Base-by-base conservation (phyloP, 37 sponge, comb jelly and placozoan species). In the Chondrilla cf. caribensis region DNA sequence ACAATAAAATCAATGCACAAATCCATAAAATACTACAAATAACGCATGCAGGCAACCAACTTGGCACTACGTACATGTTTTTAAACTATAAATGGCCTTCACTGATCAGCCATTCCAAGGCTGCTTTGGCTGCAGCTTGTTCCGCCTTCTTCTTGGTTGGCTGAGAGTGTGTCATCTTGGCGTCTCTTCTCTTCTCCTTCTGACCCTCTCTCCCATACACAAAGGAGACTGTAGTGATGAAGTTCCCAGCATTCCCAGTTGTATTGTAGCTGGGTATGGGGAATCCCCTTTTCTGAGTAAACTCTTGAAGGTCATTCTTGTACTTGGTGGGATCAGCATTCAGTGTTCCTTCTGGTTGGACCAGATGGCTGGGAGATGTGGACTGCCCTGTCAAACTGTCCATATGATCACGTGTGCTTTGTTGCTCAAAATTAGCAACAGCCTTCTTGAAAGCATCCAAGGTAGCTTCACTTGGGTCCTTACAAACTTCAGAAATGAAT, bases 291-390 rank as follows among this genome's bases (percentile, higher is more conserved):
- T 62, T 60, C 26, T 81, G 81, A 1, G 38, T 36, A 32, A 64
- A 2, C 28, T 81, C 81, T 22, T 81, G 81, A 17, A 81, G 81
- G 7, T 81, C 42, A 41, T 64, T 64, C 64, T 81, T 81, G 36
- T 40, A 73, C 2, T 43, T 0, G 25, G 24, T 1, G 15, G 31
- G 32, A 8, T 67, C 35, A 31, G 25, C 76, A 73, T 2, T 8
- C 2, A 14, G 15, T 0, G 44, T 40, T 5, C 2, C 41, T 2
- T 43, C 43, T 15, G 76, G 1, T 73, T 19, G 41, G 2, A 2
- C 44, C 43, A 47, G 9, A 47, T 62, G 64, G 64, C 15, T 9
- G 15, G 64, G 8, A n/a, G 64, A 28, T 28, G 64, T n/a, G 64
- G 64, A 15, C 64, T 29, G 29, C 15, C 29, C 25, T 7, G 64